Percentiles rank a stretch among this genome's conserved stretches.
phyloP scores from a whole-genome alignment of 1,140 invertebrate genomes.

The Aphis gossypii region DNA sequence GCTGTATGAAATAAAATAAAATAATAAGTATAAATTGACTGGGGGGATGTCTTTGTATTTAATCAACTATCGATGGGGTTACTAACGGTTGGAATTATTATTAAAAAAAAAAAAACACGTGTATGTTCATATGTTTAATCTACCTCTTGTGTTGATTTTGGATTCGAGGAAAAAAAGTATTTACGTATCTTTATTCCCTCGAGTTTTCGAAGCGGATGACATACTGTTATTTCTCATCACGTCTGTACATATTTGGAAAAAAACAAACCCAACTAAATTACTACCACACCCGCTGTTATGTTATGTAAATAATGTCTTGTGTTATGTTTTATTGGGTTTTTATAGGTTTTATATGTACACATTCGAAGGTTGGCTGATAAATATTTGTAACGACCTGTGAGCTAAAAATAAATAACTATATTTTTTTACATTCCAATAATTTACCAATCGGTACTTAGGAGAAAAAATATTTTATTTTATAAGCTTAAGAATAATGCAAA shows the following conservation, averaged over 20 bases:
- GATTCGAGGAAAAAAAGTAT: background rate
- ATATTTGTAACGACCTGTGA: background rate
- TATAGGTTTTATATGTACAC: background rate
- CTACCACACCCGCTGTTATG: background rate
- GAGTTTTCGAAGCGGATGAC: background rate
- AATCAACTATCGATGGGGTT: constrained; percentile 42
- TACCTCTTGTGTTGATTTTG: background rate
- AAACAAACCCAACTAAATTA: background rate
- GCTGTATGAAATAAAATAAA: constrained; percentile 11
- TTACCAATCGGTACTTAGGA: background rate
- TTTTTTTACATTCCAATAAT: background rate
- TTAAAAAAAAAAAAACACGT: background rate
- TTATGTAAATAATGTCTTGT: background rate
- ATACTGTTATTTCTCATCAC: background rate
- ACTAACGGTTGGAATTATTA: background rate
- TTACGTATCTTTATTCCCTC: background rate
- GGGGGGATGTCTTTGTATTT: constrained; percentile 23
- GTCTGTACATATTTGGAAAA: background rate
- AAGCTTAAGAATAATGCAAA: background rate
- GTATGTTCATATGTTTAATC: background rate
- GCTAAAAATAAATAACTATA: background rate
- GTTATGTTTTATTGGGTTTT: background rate
- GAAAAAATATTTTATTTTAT: background rate
- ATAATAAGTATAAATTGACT: constrained; percentile 8
- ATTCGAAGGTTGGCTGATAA: background rate